Evolutionary conservation across 2,113 vertebrate species (phyloP).

Genomic region (Apteryx owenii): DNA sequence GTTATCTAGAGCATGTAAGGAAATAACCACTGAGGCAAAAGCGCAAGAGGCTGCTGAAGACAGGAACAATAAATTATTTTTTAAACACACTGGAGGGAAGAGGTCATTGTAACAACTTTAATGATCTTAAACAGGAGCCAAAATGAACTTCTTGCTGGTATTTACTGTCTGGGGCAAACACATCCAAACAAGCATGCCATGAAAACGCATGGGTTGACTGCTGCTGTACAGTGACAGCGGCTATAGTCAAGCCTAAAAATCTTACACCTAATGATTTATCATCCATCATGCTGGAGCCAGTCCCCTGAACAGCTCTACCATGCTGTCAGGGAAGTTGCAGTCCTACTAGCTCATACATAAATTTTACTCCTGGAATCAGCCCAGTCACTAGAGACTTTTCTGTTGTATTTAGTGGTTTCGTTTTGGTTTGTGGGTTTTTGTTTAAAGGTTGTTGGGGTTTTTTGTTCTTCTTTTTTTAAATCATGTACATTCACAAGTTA

Average conservation of each 20-base stretch:
- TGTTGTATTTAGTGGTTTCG: not conserved
- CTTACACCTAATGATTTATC: not conserved
- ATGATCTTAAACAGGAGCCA: accelerated
- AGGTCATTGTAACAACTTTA: accelerated
- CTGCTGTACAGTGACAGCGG: too few species aligned
- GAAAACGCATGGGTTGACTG: not conserved
- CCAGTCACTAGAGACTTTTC: not conserved
- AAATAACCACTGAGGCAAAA: constrained; percentile 65
- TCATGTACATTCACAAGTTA: not conserved
- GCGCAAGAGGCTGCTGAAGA: not conserved
- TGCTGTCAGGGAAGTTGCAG: accelerated
- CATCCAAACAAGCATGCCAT: accelerated
- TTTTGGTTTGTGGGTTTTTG: not conserved
- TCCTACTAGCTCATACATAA: not conserved
- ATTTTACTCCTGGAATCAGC: not conserved
- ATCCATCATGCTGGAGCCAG: not conserved
- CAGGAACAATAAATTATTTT: not conserved
- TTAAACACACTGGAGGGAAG: not conserved
- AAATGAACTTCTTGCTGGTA: accelerated
- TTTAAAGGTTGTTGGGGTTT: not conserved
- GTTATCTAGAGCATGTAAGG: constrained; percentile 72
- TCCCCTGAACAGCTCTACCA: accelerated
- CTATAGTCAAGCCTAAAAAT: not conserved
- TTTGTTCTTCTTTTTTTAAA: not conserved
- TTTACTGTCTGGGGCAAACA: not conserved